phyloP scores from a whole-genome alignment of 2,113 vertebrate species.

The Engystomops pustulosus region DNA sequence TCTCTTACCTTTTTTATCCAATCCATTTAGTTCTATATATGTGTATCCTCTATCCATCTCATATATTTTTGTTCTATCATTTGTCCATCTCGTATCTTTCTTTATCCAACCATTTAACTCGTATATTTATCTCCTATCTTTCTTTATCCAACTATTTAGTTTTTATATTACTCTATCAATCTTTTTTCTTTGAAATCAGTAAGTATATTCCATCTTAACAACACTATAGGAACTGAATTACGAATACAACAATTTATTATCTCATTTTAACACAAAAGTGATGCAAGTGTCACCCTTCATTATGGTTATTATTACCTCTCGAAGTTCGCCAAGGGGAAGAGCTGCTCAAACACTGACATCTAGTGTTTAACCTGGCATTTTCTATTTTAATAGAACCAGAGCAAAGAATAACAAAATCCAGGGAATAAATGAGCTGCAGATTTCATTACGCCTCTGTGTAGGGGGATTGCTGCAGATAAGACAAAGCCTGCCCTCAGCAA shows the following conservation, averaged over 20 bases:
- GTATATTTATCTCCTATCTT: too few species aligned
- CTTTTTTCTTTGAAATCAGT: neutral
- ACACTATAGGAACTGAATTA: neutral
- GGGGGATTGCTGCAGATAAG: conserved; percentile 14
- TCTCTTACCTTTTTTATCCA: too few species aligned
- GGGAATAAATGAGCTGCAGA: neutral
- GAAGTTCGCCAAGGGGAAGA: neutral
- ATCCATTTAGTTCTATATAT: too few species aligned
- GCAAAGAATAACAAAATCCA: neutral
- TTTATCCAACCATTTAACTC: too few species aligned
- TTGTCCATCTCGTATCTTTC: too few species aligned
- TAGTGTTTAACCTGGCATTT: conserved; percentile 32
- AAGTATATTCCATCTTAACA: neutral
- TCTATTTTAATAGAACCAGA: neutral
- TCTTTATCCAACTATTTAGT: too few species aligned
- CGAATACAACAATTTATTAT: conserved; percentile 5
- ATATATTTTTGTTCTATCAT: too few species aligned
- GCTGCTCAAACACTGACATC: conserved; percentile 46
- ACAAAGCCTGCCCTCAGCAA: conserved; percentile 5
- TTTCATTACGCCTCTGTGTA: conserved; percentile 15
- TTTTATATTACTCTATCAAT: too few species aligned
- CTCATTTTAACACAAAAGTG: neutral
- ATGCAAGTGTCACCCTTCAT: conserved; percentile 32
- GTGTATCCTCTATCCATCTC: too few species aligned
- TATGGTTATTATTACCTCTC: conserved; percentile 19